Conservation (phyloP, 2,797 vertebrate genomes). For the Cossypha dichroa region DNA sequence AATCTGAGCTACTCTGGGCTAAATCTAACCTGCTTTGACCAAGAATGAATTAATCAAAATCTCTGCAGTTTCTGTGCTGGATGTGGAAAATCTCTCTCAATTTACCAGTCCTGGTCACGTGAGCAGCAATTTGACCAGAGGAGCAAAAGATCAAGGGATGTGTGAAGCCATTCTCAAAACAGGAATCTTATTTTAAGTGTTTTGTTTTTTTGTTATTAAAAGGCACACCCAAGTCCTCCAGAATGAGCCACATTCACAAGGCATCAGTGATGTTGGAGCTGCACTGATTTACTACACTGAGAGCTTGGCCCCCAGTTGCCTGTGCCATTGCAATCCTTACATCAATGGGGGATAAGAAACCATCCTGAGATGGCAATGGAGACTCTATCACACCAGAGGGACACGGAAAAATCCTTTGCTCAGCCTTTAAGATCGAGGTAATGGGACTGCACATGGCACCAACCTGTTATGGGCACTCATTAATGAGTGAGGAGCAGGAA, state of each 20-base stretch:
- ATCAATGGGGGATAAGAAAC: neutral
- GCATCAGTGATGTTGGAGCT: neutral
- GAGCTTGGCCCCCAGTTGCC: neutral
- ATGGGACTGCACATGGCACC: neutral
- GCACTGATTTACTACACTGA: neutral
- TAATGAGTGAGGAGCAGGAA: neutral
- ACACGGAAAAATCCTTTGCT: neutral
- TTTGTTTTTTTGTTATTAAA: neutral
- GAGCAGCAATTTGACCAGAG: neutral
- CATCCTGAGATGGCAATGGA: neutral
- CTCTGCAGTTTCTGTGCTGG: neutral
- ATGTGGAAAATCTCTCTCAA: neutral
- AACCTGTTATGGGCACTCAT: neutral
- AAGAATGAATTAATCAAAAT: neutral
- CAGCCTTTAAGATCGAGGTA: neutral
- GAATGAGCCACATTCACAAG: neutral
- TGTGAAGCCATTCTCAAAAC: neutral
- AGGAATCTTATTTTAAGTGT: neutral
- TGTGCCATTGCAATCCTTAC: neutral
- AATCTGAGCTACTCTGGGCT: neutral
- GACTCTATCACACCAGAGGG: neutral
- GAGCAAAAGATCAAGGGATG: neutral
- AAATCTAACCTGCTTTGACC: neutral
- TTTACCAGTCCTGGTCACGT: fast-evolving
- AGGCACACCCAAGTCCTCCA: fast-evolving